Percentiles rank a stretch among this genome's conserved stretches.
These are phyloP conservation scores for Champsocephalus gunnari DNA, from an alignment of 2,797 vertebrate species.

Conservation along the genomic window DNA sequence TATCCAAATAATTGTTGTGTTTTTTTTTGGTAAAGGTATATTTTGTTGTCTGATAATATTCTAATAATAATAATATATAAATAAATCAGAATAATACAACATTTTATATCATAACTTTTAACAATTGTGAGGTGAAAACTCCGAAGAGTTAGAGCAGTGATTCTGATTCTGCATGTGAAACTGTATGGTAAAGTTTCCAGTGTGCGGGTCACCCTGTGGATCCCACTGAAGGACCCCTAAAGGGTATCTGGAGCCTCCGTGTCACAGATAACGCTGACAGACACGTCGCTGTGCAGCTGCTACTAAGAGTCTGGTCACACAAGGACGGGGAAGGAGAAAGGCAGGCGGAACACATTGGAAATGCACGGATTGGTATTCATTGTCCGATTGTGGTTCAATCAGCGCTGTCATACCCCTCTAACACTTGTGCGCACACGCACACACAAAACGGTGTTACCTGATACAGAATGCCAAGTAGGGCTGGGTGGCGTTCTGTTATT, in stretches of 20 bases:
- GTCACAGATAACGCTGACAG: constrained; percentile 47
- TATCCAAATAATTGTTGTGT: no score
- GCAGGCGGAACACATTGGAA: constrained; percentile 34
- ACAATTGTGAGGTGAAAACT: not conserved
- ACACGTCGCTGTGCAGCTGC: constrained; percentile 32
- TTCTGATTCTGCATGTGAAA: not conserved
- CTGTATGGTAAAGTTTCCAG: constrained; percentile 10
- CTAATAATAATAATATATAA: no score
- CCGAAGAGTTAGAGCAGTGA: not conserved
- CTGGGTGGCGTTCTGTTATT: constrained; percentile 26
- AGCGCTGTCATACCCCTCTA: constrained; percentile 44
- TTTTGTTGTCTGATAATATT: no score
- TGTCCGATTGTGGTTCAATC: constrained; percentile 58
- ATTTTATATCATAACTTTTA: not conserved
- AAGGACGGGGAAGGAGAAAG: constrained; percentile 51
- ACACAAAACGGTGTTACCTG: constrained; percentile 28
- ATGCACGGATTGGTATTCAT: constrained; percentile 59
- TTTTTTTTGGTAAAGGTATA: no score
- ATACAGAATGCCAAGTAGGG: constrained; percentile 55
- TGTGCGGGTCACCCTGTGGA: constrained; percentile 14
- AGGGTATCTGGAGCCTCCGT: constrained; percentile 32
- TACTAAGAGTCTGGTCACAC: constrained; percentile 37
- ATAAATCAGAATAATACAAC: not conserved
- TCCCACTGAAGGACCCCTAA: constrained; percentile 41
- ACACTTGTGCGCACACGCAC: constrained; percentile 23